phyloP scores from a whole-genome alignment of 2,888 invertebrate genomes.

The Ectropis crepuscularia region DNA sequence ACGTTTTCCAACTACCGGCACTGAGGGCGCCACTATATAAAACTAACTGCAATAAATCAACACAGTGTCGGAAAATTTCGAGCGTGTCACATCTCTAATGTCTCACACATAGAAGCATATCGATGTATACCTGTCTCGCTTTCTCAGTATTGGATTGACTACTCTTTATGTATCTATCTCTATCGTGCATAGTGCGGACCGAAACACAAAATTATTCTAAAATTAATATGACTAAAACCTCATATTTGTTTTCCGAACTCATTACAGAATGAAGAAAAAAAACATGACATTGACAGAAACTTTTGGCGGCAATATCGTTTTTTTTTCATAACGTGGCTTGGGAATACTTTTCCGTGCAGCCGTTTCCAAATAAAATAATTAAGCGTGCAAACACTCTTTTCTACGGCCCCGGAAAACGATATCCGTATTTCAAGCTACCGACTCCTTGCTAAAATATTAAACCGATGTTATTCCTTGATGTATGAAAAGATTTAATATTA shows the following conservation, averaged over 20 bases:
- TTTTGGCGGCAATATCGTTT: constrained; percentile 29
- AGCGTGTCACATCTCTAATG: constrained; percentile 51
- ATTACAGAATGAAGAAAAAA: constrained; percentile 8
- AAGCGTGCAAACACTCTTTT: constrained; percentile 48
- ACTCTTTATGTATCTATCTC: constrained; percentile 30
- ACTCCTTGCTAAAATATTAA: constrained; percentile 67
- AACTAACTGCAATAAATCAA: constrained; percentile 13
- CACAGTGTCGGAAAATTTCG: constrained; percentile 36
- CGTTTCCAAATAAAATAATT: constrained; percentile 48
- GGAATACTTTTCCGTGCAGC: constrained; percentile 20
- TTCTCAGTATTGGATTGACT: constrained; percentile 37
- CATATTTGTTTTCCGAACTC: not conserved
- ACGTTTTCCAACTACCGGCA: constrained; percentile 51
- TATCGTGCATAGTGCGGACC: constrained; percentile 39
- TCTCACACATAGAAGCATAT: constrained; percentile 54
- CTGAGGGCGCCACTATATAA: constrained; percentile 51
- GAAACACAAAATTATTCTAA: constrained; percentile 48
- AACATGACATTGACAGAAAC: constrained; percentile 12
- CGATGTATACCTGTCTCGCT: constrained; percentile 48
- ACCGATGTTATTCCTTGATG: constrained; percentile 62
- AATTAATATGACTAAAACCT: constrained; percentile 4
- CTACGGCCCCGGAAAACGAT: constrained; percentile 49
- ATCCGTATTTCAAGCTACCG: constrained; percentile 64
- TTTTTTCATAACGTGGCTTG: constrained; percentile 26
- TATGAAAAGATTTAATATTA: constrained; percentile 44